phyloP scores from a whole-genome alignment of 2,797 vertebrate species.

The Echiichthys vipera region DNA sequence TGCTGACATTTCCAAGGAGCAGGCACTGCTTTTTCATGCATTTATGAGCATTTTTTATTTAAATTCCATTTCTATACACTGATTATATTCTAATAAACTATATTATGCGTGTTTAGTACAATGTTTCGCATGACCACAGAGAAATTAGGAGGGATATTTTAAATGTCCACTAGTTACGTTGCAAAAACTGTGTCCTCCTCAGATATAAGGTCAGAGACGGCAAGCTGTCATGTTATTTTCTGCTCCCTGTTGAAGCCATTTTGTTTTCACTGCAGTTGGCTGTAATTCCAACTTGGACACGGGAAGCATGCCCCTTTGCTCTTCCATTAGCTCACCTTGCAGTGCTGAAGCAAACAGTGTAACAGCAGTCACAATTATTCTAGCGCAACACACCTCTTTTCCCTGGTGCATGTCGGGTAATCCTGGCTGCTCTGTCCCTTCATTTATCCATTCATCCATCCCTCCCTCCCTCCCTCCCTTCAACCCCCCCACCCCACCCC shows the following conservation, averaged over 20 bases:
- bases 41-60: slow-evolving; percentile 25
- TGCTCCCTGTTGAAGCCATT: slow-evolving; percentile 63
- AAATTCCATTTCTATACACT: slow-evolving; percentile 15
- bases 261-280: slow-evolving; percentile 64
- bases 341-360: slow-evolving; percentile 52
- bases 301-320: slow-evolving; percentile 58
- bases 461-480: slow-evolving; percentile 48
- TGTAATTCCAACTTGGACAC: slow-evolving; percentile 47
- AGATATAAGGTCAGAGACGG: slow-evolving; percentile 48
- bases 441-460: slow-evolving; percentile 81
- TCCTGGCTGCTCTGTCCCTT: slow-evolving; percentile 87
- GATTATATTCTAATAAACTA: slow-evolving; percentile 2
- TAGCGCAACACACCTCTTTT: slow-evolving; percentile 63
- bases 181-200: slow-evolving; percentile 23
- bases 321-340: slow-evolving; percentile 58
- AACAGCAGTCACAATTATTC: slow-evolving; percentile 68
- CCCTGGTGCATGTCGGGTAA: slow-evolving; percentile 85
- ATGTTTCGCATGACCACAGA: slow-evolving; percentile 11
- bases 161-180: slow-evolving; percentile 26
- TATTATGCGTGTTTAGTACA: not conserved
- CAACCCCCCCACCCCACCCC: slow-evolving; percentile 26
- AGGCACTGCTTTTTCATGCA: slow-evolving; percentile 4
- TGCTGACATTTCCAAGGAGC: slow-evolving; percentile 24
- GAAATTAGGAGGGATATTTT: slow-evolving; percentile 22
- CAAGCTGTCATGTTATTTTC: slow-evolving; percentile 52